These are phyloP conservation scores for Hippocampus abdominalis DNA, from an alignment of 2,113 vertebrate genomes.

Conservation along the genomic window DNA sequence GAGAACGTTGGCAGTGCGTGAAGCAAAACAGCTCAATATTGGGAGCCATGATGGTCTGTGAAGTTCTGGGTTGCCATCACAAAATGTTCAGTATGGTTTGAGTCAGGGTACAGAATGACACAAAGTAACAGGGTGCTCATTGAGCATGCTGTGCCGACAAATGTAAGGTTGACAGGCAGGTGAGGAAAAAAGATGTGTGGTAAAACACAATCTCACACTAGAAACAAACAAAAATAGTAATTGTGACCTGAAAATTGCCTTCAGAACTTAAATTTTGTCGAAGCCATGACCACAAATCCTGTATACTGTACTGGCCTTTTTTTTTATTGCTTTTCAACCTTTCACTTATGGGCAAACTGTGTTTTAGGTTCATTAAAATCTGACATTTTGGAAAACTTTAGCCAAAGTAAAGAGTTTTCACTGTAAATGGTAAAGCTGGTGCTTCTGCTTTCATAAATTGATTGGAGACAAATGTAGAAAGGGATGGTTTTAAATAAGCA, in stretches of 20 bases:
- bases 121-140: slow-evolving; percentile 27
- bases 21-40: slow-evolving; percentile 28
- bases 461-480: background rate
- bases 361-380: background rate
- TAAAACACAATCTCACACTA: background rate
- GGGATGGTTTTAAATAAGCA: too few species aligned
- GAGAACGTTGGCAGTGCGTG: slow-evolving; percentile 52
- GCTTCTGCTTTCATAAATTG: background rate
- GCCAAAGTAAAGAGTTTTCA: background rate
- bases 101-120: slow-evolving; percentile 5
- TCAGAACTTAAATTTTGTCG: background rate
- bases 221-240: background rate
- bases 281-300: background rate
- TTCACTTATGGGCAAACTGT: background rate
- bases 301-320: background rate
- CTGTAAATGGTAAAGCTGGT: background rate
- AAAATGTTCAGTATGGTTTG: slow-evolving; percentile 1
- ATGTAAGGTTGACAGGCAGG: background rate
- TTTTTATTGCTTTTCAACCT: background rate
- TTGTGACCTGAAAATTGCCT: background rate
- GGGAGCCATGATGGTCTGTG: slow-evolving; percentile 51
- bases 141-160: slow-evolving; percentile 12
- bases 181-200: background rate
- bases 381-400: background rate
- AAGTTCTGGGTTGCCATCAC: slow-evolving; percentile 46